Conservation (phyloP, 1,140 invertebrate genomes). For the Macrostomum lignano region DNA sequence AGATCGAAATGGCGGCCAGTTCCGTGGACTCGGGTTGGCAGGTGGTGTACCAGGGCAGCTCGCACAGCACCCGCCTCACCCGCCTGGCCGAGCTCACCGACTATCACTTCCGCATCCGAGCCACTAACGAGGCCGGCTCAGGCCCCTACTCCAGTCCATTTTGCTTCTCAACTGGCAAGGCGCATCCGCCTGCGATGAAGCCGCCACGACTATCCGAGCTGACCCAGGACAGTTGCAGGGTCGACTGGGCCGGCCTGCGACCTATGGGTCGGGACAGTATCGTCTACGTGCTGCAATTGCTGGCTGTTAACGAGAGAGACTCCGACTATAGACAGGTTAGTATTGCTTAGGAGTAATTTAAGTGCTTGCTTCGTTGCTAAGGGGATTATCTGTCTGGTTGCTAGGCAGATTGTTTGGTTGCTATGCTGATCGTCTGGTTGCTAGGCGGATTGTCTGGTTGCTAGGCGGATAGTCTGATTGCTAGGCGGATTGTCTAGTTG, state of each 20-base stretch:
- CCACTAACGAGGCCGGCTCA: constrained; percentile 48
- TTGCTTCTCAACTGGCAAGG: constrained; percentile 39
- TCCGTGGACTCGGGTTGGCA: constrained; percentile 31
- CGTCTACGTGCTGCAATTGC: constrained; percentile 37
- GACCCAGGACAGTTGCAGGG: constrained; percentile 20
- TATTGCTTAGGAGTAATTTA: neutral
- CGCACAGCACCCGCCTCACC: constrained; percentile 43
- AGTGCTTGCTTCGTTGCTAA: constrained; percentile 1
- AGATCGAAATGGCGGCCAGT: neutral
- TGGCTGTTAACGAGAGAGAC: constrained; percentile 31
- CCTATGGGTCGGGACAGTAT: constrained; percentile 34
- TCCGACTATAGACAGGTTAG: constrained; percentile 34
- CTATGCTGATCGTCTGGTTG: too few species aligned
- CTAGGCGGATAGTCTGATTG: too few species aligned
- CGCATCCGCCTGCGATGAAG: constrained; percentile 43
- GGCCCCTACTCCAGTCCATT: constrained; percentile 43
- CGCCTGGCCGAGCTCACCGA: constrained; percentile 44
- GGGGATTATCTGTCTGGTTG: too few species aligned
- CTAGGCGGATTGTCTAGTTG: too few species aligned
- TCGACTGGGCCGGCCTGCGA: constrained; percentile 33
- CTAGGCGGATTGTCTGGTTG: too few species aligned
- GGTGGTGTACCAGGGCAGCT: constrained; percentile 44
- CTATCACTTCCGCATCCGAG: constrained; percentile 51
- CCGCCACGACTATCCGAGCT: constrained; percentile 17
- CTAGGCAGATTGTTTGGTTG: too few species aligned